Percentiles rank a stretch among this genome's conserved stretches.
Evolutionary conservation across 2,888 invertebrate species (phyloP).

Genomic region (Drosophila austrosaltans): DNA sequence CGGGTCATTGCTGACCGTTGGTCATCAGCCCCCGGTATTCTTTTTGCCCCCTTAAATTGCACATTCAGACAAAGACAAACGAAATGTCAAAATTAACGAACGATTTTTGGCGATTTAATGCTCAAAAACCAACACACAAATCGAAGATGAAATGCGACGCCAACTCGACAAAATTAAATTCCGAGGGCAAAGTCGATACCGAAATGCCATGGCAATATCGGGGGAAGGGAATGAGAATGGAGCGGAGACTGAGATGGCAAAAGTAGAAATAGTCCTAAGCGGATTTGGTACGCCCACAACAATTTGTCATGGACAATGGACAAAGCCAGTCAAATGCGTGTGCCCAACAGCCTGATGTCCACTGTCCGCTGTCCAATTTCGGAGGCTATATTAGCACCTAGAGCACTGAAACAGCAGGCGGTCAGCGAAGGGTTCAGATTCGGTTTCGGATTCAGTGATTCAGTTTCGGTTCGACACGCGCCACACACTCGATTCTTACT

Average conservation of each 20-base stretch:
- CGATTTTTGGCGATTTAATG: conserved; percentile 77
- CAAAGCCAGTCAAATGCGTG: conserved; percentile 51
- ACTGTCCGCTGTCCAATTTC: conserved; percentile 10
- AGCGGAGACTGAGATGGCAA: conserved; percentile 7
- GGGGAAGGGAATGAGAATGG: neutral
- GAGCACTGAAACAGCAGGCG: conserved; percentile 51
- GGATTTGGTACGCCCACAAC: conserved; percentile 84
- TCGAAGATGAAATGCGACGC: conserved; percentile 68
- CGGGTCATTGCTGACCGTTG: conserved; percentile 70
- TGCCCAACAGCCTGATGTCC: conserved; percentile 26
- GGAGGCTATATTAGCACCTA: conserved; percentile 36
- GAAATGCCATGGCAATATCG: conserved; percentile 14
- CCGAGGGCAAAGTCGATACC: conserved; percentile 25
- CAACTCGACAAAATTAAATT: conserved; percentile 49
- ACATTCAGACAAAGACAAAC: conserved; percentile 58
- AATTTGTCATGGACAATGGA: conserved; percentile 82
- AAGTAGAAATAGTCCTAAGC: conserved; percentile 70
- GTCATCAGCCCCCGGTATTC: conserved; percentile 59
- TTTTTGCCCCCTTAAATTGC: neutral
- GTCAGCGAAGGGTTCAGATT: conserved; percentile 49
- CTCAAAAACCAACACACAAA: conserved; percentile 65
- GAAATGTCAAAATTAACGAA: conserved; percentile 77
- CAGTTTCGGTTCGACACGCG: conserved; percentile 49
- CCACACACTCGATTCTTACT: conserved; percentile 37
- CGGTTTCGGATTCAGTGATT: conserved; percentile 26